A percentile compares a stretch with the other conserved stretches of the same genome.
Conservation (phyloP, 2,797 vertebrate genomes). For the Rhadinocentrus ornatus region DNA sequence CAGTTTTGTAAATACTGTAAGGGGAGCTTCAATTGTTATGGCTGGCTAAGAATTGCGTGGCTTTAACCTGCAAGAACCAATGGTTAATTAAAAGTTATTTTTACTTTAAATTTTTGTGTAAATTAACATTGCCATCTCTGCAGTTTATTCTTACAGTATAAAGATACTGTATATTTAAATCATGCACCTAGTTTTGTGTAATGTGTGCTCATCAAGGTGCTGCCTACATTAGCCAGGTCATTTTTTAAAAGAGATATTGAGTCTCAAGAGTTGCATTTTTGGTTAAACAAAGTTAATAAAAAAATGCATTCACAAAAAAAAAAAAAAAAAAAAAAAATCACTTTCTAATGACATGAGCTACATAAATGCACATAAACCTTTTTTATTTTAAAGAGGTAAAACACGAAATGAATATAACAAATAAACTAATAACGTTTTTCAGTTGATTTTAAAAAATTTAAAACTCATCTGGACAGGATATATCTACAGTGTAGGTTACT, state of each 20-base stretch:
- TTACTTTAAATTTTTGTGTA: neutral
- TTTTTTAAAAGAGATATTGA: neutral
- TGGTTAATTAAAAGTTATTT: neutral
- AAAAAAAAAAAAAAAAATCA: neutral
- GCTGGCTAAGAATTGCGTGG: neutral
- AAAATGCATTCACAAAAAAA: too few relatives aligned
- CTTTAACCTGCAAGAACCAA: neutral
- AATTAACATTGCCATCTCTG: neutral
- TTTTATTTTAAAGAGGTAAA: neutral
- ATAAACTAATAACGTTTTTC: too few relatives aligned
- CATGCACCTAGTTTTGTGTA: neutral
- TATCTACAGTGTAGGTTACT: too few relatives aligned
- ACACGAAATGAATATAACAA: neutral
- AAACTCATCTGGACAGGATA: too few relatives aligned
- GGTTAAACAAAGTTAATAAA: neutral
- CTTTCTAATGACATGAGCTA: neutral
- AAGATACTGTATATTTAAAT: neutral
- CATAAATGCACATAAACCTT: neutral
- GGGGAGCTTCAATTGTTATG: neutral
- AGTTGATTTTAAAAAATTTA: too few relatives aligned
- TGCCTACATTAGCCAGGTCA: neutral
- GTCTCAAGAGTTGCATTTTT: neutral
- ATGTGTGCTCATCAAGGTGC: neutral
- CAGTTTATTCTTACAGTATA: neutral
- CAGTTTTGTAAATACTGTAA: neutral